These are phyloP conservation scores for Isichthys henryi DNA, from an alignment of 2,113 vertebrate species.

Conservation along the genomic window DNA sequence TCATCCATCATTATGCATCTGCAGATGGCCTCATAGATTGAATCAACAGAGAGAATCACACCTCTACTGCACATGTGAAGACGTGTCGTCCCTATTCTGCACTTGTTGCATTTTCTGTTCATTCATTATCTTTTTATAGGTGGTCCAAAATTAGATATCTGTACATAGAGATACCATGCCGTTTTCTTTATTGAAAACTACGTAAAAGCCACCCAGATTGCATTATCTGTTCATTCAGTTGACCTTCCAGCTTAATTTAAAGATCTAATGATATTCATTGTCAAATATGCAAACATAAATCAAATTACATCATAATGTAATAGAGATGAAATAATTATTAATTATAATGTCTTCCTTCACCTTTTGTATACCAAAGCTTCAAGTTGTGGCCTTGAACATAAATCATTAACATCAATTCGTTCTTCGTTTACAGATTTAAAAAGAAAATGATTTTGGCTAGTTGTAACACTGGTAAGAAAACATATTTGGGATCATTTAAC, in stretches of 20 bases:
- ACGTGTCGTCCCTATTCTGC: not conserved
- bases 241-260: not conserved
- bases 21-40: not conserved
- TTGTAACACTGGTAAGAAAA: not conserved
- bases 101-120: not conserved
- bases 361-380: not conserved
- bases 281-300: not conserved
- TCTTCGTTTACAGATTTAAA: not conserved
- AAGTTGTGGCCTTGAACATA: not conserved
- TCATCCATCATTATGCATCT: not conserved
- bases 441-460: not conserved
- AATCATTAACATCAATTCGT: not conserved
- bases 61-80: not conserved
- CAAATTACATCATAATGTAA: not conserved
- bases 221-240: not conserved
- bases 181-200: not conserved
- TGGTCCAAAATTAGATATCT: not conserved
- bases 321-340: not conserved
- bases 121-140: not conserved
- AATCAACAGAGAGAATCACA: not conserved
- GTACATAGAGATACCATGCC: not conserved
- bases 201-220: not conserved
- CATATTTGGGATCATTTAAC: not conserved
- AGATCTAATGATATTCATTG: not conserved
- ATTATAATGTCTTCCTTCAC: not conserved